Conservation (phyloP, 2,113 vertebrate species). For the Dinomys branickii region DNA sequence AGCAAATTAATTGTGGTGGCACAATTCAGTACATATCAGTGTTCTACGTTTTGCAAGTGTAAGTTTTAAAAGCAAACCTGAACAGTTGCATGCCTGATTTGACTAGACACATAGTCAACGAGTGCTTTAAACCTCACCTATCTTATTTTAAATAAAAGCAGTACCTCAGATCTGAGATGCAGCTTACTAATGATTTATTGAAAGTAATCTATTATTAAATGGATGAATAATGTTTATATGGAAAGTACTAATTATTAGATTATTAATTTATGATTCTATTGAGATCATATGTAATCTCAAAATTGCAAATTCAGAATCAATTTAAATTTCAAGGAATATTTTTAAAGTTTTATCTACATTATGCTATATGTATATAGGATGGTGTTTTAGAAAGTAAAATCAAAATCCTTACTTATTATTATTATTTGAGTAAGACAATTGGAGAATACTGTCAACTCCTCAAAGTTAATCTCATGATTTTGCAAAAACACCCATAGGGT, state of each 20-base stretch:
- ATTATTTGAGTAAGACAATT: slow-evolving; percentile 24
- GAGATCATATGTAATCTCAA: slow-evolving; percentile 42
- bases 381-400: neutral
- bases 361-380: neutral
- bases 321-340: slow-evolving; percentile 55
- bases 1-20: neutral
- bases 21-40: neutral
- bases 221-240: slow-evolving; percentile 45
- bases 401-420: neutral
- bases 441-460: slow-evolving; percentile 13
- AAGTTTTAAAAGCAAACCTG: neutral
- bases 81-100: neutral
- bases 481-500: neutral
- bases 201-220: slow-evolving; percentile 17
- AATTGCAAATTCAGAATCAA: slow-evolving; percentile 60
- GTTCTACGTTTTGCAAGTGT: neutral
- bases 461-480: slow-evolving; percentile 17
- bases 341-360: slow-evolving; percentile 22
- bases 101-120: neutral
- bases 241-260: neutral
- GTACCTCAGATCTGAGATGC: neutral
- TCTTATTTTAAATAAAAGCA: slow-evolving; percentile 24
- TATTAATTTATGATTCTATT: slow-evolving; percentile 47
- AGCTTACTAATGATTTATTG: slow-evolving; percentile 43
- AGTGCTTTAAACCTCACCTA: neutral